phyloP scores from a whole-genome alignment of 2,888 invertebrate species.

The Leuctra nigra region DNA sequence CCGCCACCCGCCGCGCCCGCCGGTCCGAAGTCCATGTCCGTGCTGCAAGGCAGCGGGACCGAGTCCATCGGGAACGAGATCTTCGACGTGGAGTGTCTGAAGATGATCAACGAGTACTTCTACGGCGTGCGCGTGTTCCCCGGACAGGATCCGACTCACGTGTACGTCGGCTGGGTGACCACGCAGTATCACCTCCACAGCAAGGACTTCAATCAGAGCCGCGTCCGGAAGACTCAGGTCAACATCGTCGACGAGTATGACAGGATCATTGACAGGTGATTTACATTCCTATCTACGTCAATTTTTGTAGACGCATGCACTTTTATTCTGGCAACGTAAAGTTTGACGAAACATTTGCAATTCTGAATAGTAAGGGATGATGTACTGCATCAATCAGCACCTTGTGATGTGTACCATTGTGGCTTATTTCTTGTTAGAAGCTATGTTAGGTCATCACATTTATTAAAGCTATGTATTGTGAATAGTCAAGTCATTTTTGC shows the following conservation, averaged over 20 bases:
- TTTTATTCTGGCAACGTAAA: too few relatives aligned
- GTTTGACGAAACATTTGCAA: too few relatives aligned
- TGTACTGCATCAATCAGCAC: too few relatives aligned
- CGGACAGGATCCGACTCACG: constrained; percentile 89
- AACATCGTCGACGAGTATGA: constrained; percentile 76
- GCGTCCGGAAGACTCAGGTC: constrained; percentile 76
- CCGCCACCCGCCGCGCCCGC: constrained; percentile 56
- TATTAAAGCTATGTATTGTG: too few relatives aligned
- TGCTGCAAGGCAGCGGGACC: constrained; percentile 58
- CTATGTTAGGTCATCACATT: too few relatives aligned
- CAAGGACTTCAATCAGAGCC: constrained; percentile 81
- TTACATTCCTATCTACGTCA: too few relatives aligned
- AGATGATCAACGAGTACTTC: constrained; percentile 95
- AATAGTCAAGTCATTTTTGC: too few relatives aligned
- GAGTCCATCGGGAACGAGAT: constrained; percentile 81
- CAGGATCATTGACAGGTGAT: constrained; percentile 65
- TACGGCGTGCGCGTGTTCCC: constrained; percentile 85
- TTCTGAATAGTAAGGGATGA: too few relatives aligned
- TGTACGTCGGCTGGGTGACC: constrained; percentile 99
- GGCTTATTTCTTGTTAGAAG: too few relatives aligned
- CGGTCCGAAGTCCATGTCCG: constrained; percentile 62
- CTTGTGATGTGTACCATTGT: too few relatives aligned
- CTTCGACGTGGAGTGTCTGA: constrained; percentile 79
- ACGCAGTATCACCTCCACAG: constrained; percentile 93
- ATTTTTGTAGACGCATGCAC: too few relatives aligned